Conservation (phyloP, 2,113 vertebrate genomes). For the Odocoileus hemionus region DNA sequence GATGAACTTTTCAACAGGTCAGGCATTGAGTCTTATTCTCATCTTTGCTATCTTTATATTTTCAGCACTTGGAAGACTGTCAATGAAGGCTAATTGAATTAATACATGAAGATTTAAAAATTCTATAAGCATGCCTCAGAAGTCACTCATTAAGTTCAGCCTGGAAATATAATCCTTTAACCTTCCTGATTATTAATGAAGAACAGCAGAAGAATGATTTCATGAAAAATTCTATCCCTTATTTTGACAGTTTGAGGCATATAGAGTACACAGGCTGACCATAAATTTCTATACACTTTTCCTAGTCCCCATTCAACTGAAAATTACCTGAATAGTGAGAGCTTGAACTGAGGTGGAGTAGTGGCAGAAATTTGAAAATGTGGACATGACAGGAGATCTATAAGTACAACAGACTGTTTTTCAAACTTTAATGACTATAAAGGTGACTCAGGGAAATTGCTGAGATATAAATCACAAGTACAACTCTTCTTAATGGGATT, state of each 20-base stretch:
- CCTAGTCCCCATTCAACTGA: not conserved
- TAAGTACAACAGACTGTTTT: not conserved
- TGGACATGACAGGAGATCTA: not conserved
- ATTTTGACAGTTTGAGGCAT: not conserved
- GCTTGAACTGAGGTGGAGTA: not conserved
- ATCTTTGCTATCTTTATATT: not conserved
- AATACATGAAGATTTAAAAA: not conserved
- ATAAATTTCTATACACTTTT: not conserved
- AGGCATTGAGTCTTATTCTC: not conserved
- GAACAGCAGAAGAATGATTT: not conserved
- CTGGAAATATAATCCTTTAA: not conserved
- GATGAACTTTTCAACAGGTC: not conserved
- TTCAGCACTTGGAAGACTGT: not conserved
- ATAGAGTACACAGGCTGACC: not conserved
- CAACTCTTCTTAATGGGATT: not conserved
- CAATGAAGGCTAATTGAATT: not conserved
- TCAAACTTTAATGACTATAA: not conserved
- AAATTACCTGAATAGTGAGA: not conserved
- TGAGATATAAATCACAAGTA: not conserved
- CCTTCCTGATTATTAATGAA: not conserved
- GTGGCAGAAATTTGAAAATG: not conserved
- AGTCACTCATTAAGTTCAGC: not conserved
- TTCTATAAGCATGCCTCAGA: not conserved
- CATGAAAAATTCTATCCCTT: not conserved
- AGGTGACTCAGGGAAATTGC: not conserved